These are phyloP conservation scores for Malurus cyaneus DNA, from an alignment of 2,113 vertebrate genomes.

Conservation along the genomic window DNA sequence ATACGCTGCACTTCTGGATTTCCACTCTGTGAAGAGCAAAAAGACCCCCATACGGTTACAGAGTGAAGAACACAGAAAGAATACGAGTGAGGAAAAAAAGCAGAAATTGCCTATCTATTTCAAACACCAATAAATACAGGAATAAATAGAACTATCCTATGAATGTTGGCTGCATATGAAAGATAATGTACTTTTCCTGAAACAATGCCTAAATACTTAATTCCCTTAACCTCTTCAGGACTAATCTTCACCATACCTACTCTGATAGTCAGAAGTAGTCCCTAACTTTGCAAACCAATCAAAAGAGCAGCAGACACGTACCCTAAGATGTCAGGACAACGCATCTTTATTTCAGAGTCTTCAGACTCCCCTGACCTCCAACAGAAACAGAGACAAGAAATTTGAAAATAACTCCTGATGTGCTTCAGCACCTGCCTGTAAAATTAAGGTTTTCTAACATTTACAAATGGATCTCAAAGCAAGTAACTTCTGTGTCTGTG, in stretches of 20 bases:
- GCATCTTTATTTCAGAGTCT: background rate
- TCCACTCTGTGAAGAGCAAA: background rate
- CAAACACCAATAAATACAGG: background rate
- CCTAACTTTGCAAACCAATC: background rate
- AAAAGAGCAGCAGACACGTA: background rate
- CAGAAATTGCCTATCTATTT: background rate
- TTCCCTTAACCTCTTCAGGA: background rate
- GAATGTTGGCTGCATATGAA: background rate
- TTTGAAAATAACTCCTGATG: background rate
- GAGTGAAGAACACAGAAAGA: background rate
- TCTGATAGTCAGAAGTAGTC: background rate
- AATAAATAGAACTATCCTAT: background rate
- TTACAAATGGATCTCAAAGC: background rate
- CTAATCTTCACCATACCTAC: background rate
- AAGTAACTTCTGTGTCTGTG: rapidly evolving
- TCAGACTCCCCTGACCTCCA: background rate
- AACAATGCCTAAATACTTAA: background rate
- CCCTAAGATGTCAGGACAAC: background rate
- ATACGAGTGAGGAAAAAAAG: background rate
- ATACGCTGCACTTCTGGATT: background rate
- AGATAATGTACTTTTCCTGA: background rate
- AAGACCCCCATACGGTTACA: background rate
- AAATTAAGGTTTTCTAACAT: background rate
- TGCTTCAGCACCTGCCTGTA: background rate
- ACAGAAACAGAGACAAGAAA: background rate